A percentile compares a stretch with the other conserved stretches of the same genome.
Conservation (phyloP, 2,113 vertebrate species). For the Chaenogobius annularis region DNA sequence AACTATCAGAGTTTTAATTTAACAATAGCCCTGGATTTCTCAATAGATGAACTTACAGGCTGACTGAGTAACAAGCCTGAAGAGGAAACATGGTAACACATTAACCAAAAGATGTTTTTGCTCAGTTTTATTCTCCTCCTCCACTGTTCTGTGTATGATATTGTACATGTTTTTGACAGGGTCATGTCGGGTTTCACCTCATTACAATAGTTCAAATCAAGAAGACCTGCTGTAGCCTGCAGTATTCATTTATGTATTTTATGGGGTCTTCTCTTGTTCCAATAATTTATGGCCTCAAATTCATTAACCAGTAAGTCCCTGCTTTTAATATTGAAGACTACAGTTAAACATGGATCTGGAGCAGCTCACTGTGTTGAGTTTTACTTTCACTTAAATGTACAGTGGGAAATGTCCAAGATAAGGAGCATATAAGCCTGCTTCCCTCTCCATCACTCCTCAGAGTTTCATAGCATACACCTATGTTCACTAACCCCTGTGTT, state of each 20-base stretch:
- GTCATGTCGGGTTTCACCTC: neutral
- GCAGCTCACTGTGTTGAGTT: no score
- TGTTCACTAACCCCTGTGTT: slow-evolving; percentile 2
- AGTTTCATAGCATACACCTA: neutral
- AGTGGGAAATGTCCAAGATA: no score
- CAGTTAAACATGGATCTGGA: no score
- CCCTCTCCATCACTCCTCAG: neutral
- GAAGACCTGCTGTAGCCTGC: no score
- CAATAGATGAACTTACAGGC: slow-evolving; percentile 27
- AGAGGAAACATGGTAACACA: slow-evolving; percentile 39
- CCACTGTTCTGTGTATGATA: neutral
- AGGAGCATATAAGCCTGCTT: no score
- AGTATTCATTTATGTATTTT: neutral
- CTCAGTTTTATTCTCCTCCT: neutral
- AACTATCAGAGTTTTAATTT: slow-evolving; percentile 40
- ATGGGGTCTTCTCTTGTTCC: no score
- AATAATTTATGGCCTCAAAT: no score
- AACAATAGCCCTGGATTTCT: slow-evolving; percentile 25
- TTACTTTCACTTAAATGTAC: no score
- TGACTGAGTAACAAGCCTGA: slow-evolving; percentile 17
- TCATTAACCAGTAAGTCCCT: no score
- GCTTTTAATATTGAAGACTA: no score
- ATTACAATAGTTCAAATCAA: neutral
- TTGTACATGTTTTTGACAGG: neutral
- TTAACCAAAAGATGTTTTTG: slow-evolving; percentile 26